These are phyloP conservation scores for Gymnoscopelus braueri DNA, from an alignment of 2,797 vertebrate genomes.

Conservation along the genomic window DNA sequence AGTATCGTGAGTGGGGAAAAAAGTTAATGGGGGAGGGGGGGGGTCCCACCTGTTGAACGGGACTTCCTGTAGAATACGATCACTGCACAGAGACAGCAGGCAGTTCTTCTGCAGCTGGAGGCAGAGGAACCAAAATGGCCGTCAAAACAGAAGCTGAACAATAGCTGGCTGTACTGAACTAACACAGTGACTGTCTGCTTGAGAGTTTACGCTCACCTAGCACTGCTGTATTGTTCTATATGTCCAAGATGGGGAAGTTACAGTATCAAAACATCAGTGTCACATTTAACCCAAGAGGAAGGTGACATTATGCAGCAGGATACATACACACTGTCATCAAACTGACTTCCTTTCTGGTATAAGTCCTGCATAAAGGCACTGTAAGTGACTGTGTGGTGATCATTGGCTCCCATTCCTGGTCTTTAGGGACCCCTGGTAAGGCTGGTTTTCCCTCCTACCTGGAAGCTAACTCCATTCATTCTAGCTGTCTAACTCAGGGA, in stretches of 20 bases:
- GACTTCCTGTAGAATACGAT: slow-evolving; percentile 97
- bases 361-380: too few relatives aligned
- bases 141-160: slow-evolving; percentile 17
- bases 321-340: too few relatives aligned
- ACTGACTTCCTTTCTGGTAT: too few relatives aligned
- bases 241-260: background rate
- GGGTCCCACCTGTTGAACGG: slow-evolving; percentile 93
- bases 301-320: too few relatives aligned
- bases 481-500: too few relatives aligned
- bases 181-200: background rate
- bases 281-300: background rate
- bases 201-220: background rate
- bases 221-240: background rate
- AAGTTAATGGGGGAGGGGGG: too few relatives aligned
- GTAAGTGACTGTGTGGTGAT: too few relatives aligned
- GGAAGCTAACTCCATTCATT: background rate
- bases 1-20: background rate
- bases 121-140: slow-evolving; percentile 38
- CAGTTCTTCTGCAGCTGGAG: slow-evolving; percentile 97
- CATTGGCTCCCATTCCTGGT: too few relatives aligned
- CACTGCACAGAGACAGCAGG: slow-evolving; percentile 97
- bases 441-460: too few relatives aligned
- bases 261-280: background rate
- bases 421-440: too few relatives aligned
- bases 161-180: background rate